phyloP scores from a whole-genome alignment of 92 coral and sea anemone species.

The Paramuricea clavata region DNA sequence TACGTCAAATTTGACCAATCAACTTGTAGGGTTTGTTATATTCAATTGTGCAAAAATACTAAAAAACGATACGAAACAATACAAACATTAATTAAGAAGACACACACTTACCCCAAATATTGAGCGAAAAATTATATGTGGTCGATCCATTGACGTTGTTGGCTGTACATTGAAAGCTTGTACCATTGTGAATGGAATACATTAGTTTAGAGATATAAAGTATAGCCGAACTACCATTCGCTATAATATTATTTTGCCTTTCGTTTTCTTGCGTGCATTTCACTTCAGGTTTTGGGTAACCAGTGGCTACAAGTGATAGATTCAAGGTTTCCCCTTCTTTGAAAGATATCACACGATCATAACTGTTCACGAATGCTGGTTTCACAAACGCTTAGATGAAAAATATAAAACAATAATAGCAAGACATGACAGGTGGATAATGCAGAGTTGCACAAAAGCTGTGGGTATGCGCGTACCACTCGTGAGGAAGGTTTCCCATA shows the following conservation, averaged over 20 bases:
- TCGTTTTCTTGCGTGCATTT: background rate
- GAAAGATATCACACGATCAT: background rate
- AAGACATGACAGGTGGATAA: too few relatives aligned
- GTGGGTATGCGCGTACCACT: too few relatives aligned
- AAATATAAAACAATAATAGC: background rate
- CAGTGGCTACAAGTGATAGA: background rate
- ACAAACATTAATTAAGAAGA: background rate
- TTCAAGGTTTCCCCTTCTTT: background rate
- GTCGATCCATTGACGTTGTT: background rate
- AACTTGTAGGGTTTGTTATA: too few relatives aligned
- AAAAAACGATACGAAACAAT: background rate
- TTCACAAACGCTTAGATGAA: background rate
- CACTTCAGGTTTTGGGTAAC: conserved; percentile 1
- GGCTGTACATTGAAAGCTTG: background rate
- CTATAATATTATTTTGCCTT: background rate
- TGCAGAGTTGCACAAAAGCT: too few relatives aligned
- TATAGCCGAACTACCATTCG: background rate
- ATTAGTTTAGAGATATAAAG: background rate
- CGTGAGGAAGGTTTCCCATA: too few relatives aligned
- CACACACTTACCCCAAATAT: conserved; percentile 15
- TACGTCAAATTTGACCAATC: too few relatives aligned
- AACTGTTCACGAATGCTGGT: background rate
- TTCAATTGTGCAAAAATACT: too few relatives aligned
- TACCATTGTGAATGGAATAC: background rate
- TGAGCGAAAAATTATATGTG: background rate